Evolutionary conservation across 2,888 invertebrate genomes (phyloP).

Genomic region (Meteorus colon): DNA sequence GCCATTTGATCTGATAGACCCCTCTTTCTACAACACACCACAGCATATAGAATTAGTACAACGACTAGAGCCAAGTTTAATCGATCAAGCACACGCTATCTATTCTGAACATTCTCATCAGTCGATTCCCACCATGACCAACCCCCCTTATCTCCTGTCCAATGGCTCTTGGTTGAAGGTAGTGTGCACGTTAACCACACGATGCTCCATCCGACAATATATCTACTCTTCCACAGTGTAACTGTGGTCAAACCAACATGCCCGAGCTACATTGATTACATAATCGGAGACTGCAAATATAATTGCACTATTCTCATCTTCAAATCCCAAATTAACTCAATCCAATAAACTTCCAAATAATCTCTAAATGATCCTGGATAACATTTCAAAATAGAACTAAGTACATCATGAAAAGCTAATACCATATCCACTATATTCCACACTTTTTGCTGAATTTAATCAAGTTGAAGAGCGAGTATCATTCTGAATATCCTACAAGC

Average conservation of each 20-base stretch:
- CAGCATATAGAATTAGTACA: not conserved
- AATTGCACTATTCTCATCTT: not conserved
- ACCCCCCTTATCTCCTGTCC: not conserved
- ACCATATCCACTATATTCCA: not conserved
- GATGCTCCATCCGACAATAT: not conserved
- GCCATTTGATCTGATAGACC: not conserved
- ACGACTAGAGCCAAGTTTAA: not conserved
- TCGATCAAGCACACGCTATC: slow-evolving; percentile 17
- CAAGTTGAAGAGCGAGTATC: not conserved
- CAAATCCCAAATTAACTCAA: not conserved
- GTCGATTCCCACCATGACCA: not conserved
- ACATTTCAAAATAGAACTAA: not conserved
- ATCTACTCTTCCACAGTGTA: not conserved
- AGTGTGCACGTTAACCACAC: slow-evolving; percentile 1
- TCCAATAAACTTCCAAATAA: not conserved
- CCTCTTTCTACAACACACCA: not conserved
- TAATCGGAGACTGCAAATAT: not conserved
- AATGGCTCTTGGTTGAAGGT: not conserved
- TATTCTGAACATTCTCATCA: slow-evolving; percentile 10
- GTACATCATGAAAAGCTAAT: not conserved
- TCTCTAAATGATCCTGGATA: not conserved
- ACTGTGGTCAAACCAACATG: not conserved
- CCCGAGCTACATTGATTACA: slow-evolving; percentile 5
- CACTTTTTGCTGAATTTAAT: not conserved
- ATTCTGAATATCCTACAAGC: not conserved